These are phyloP conservation scores for Eupithecia insigniata DNA, from an alignment of 2,888 invertebrate species.

Conservation along the genomic window DNA sequence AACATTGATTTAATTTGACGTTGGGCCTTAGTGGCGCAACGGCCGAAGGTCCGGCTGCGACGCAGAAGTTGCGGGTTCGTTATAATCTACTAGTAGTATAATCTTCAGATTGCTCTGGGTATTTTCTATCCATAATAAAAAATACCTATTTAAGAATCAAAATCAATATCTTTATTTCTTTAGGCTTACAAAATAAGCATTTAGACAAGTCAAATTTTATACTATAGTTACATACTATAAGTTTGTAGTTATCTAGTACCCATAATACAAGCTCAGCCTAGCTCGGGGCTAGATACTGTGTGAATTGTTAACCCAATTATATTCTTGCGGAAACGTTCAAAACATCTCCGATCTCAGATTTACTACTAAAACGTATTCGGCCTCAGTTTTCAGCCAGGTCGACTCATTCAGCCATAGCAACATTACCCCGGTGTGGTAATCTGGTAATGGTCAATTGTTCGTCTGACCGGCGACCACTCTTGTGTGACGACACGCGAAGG, in stretches of 20 bases:
- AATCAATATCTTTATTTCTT: no score
- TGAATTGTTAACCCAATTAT: not conserved
- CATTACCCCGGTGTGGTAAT: not conserved
- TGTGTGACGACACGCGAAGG: not conserved
- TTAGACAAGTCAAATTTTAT: no score
- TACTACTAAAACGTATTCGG: not conserved
- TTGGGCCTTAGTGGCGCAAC: no score
- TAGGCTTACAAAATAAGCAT: no score
- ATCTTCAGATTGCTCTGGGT: no score
- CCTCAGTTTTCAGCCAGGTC: not conserved
- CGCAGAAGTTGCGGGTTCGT: not conserved
- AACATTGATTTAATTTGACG: not conserved
- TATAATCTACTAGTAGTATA: no score
- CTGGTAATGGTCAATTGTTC: not conserved
- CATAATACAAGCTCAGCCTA: no score
- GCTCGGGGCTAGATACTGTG: not conserved
- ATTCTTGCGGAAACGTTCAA: not conserved
- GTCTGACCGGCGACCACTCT: not conserved
- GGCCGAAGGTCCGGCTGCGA: no score
- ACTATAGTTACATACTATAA: no score
- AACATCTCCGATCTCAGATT: not conserved
- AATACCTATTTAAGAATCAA: no score
- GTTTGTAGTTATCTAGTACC: no score
- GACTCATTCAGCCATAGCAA: slow-evolving; percentile 3
- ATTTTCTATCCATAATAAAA: no score